Evolutionary conservation across 2,888 invertebrate species (phyloP).

Genomic region (Synergus gifuensis): DNA sequence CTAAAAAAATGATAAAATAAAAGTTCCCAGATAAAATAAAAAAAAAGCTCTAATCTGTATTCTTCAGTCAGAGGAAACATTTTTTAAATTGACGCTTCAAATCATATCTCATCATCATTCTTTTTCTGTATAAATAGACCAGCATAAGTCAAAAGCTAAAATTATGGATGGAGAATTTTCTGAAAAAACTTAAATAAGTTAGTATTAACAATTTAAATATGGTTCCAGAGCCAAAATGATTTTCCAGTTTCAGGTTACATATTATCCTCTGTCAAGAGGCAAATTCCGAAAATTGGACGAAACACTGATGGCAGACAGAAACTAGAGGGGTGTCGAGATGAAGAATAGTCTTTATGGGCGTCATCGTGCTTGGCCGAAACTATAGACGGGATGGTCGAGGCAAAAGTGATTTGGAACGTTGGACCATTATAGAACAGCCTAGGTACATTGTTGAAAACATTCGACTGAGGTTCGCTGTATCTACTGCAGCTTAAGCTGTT

Average conservation of each 20-base stretch:
- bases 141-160: slow-evolving; percentile 4
- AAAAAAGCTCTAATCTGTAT: background rate
- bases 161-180: background rate
- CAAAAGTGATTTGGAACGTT: slow-evolving; percentile 73
- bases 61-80: background rate
- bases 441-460: slow-evolving; percentile 75
- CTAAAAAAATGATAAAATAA: too few species aligned
- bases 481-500: background rate
- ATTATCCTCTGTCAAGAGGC: too few species aligned
- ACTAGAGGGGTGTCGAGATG: slow-evolving; percentile 57
- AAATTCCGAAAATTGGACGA: background rate
- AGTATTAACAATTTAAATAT: too few species aligned
- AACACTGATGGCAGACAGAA: slow-evolving; percentile 21
- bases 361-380: slow-evolving; percentile 55
- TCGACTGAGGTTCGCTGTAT: slow-evolving; percentile 55
- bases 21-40: too few species aligned
- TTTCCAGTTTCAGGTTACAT: too few species aligned
- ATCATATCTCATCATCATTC: background rate
- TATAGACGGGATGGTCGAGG: slow-evolving; percentile 59
- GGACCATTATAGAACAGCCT: slow-evolving; percentile 75
- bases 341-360: slow-evolving; percentile 59
- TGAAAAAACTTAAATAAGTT: background rate
- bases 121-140: background rate
- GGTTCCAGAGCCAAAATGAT: too few species aligned
- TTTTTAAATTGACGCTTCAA: background rate